Evolutionary conservation across 2,888 invertebrate genomes (phyloP).

Genomic region (Crioceris asparagi): DNA sequence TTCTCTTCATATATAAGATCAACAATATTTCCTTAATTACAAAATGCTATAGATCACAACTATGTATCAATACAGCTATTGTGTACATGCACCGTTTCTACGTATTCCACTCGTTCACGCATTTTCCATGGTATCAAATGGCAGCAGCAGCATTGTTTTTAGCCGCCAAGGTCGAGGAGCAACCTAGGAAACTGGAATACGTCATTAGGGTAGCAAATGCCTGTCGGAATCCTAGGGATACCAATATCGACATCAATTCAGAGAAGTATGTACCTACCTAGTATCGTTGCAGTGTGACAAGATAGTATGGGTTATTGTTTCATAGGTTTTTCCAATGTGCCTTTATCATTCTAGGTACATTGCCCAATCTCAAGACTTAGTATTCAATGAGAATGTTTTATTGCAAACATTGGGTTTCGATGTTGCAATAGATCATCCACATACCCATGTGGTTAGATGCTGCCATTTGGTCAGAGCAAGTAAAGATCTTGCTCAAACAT

Average conservation of each 20-base stretch:
- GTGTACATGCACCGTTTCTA: constrained; percentile 99
- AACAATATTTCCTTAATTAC: not conserved
- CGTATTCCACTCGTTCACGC: constrained; percentile 93
- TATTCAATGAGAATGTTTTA: constrained; percentile 92
- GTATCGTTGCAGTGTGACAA: not conserved
- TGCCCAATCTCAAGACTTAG: constrained; percentile 82
- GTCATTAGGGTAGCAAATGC: constrained; percentile 88
- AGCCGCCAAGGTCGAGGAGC: constrained; percentile 98
- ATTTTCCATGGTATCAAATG: constrained; percentile 89
- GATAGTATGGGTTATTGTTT: not conserved
- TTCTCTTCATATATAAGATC: not conserved
- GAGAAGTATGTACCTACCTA: constrained; percentile 48
- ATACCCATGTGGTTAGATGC: constrained; percentile 91
- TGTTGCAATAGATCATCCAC: constrained; percentile 96
- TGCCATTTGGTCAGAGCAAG: constrained; percentile 93
- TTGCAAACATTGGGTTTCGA: constrained; percentile 97
- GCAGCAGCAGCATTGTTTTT: constrained; percentile 91
- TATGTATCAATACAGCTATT: constrained; percentile 97
- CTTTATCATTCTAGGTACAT: constrained; percentile 43
- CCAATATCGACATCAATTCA: constrained; percentile 59
- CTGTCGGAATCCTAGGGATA: constrained; percentile 63
- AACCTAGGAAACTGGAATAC: constrained; percentile 94
- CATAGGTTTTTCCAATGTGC: not conserved
- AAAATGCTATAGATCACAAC: constrained; percentile 61
- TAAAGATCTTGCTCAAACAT: constrained; percentile 94